Base-by-base conservation (phyloP, 2,888 invertebrate species). In the Cosmia pyralina region DNA sequence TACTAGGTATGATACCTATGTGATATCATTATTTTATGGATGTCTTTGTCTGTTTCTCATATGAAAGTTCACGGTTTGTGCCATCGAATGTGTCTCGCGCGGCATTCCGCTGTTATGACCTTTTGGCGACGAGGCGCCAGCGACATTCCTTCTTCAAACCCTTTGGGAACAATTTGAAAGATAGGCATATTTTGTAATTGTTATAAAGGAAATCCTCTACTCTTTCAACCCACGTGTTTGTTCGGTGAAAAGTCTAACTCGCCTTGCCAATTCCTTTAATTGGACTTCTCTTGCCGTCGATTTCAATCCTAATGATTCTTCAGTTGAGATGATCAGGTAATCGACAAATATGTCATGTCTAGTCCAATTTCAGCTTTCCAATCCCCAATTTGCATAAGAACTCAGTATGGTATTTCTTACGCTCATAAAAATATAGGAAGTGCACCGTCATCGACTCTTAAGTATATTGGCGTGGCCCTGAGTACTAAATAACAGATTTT, bases 51-150 rank as follows among this genome's bases (percentile, higher is more conserved):
- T 34, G n/a, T 66, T 57, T 48, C n/a, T 41, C 11, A 5, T n/a
- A 50, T 17, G 38, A 70, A 89, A 86, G 87, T 88, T 89, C 91
- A 91, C 82, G 87, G 87, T 84, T 87, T 69, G 75, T 81, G 71
- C 79, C 85, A 80, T 81, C 86, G 85, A 90, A 88, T 89, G 86
- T 86, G 83, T 90, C 88, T 88, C 77, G 83, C 48, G 71, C 74
- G 85, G 81, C 81, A 85, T 86, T 85, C 80, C 78, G 66, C 19
- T 58, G 19, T n/a, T 52, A 55, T 88, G 90, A 91, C 91, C 92
- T 92, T 91, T 91, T 34, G 44, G 5, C 34, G 75, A 84, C 71
- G 60, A 80, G 83, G 85, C 85, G 86, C 75, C 70, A 64, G n/a
- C 52, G 46, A 63, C 82, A 86, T 90, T 89, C 81, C 55, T 73